Conservation (phyloP, 2,113 vertebrate species). For the Geococcyx californianus region DNA sequence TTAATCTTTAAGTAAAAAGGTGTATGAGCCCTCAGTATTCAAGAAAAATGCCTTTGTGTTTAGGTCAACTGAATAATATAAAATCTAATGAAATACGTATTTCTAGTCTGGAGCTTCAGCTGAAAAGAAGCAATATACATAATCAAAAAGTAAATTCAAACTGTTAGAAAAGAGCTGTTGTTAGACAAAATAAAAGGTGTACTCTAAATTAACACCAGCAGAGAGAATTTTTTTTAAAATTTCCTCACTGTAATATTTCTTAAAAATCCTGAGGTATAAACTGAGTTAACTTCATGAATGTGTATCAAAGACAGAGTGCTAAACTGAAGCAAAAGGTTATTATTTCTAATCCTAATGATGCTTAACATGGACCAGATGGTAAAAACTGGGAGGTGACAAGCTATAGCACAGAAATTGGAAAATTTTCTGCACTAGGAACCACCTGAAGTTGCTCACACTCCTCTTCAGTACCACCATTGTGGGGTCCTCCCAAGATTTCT, state of each 20-base stretch:
- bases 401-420: not conserved
- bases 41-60: slow-evolving; percentile 75
- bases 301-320: not conserved
- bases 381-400: not conserved
- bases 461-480: fast-evolving
- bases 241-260: not conserved
- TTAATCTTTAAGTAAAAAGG: slow-evolving; percentile 83
- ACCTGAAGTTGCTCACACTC: not conserved
- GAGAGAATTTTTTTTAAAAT: not conserved
- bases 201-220: not conserved
- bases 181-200: not conserved
- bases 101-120: slow-evolving; percentile 66
- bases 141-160: slow-evolving; percentile 71
- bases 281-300: fast-evolving
- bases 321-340: fast-evolving
- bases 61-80: slow-evolving; percentile 76
- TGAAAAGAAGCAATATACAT: slow-evolving; percentile 51
- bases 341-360: not conserved
- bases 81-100: slow-evolving; percentile 78
- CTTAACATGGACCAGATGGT: not conserved
- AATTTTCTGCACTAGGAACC: fast-evolving
- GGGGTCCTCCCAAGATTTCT: no score
- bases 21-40: slow-evolving; percentile 70
- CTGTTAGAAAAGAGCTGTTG: slow-evolving; percentile 53
- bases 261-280: not conserved